Base-by-base conservation (phyloP, 2,888 invertebrate genomes). In the Melieria crassipennis region DNA sequence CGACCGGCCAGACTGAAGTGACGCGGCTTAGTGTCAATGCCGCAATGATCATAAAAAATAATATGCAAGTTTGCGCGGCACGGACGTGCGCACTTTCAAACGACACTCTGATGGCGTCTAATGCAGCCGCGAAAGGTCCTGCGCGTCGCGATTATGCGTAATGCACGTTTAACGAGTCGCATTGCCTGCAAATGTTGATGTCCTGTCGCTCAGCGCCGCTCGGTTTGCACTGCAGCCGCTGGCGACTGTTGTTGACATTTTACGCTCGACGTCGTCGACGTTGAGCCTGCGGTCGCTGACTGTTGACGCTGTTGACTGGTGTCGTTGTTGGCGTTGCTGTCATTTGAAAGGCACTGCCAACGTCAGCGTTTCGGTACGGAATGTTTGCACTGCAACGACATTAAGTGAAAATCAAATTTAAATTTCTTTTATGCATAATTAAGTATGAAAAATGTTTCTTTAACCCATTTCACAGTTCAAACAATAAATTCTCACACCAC, bases 101-200 rank as follows among this genome's bases (percentile, higher is more conserved):
- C 30, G 30, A 30, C 30, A 30, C 30, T 30, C 30, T 1, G 13
- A 57, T n/a, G 13, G 47, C 57, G 43, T 45, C 42, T 56, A 65
- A 3, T 11, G 62, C 55, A 60, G 64, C 65, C 61, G 55, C 30
- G n/a, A 68, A 56, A 72, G 61, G 70, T 69, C 73, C 73, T 71
- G n/a, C 69, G 69, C n/a, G 65, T 55, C 58, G 60, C 61, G 69
- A 69, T 72, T 70, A 65, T 52, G 60, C 61, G 52, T 74, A 70
- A 72, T 68, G 61, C 65, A 46, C 70, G 61, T 72, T 74, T 72
- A 70, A 70, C 71, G 70, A 70, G 56, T 58, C 58, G 58, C 69
- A 67, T 73, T 70, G 60, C 46, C 65, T 69, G 56, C 57, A 46
- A 50, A 30, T 11, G 52, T 48, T 56, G 55, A 52, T n/a, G 47